A percentile compares a stretch with the other conserved stretches of the same genome.
Evolutionary conservation across 2,113 vertebrate genomes (phyloP).

Genomic region (Nannobrachium achirus): DNA sequence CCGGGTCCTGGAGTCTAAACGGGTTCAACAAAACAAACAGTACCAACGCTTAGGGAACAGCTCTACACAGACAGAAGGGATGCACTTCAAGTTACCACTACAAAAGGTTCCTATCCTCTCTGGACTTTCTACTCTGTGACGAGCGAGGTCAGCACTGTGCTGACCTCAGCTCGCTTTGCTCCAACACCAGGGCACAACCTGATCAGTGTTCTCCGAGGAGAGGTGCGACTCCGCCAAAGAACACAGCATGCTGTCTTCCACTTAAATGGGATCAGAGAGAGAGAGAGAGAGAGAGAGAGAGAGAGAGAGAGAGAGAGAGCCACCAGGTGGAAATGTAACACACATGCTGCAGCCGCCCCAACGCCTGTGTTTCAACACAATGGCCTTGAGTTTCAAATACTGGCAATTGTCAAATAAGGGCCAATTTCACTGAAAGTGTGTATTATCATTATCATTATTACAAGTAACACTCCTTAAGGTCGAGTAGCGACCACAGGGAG

Average conservation of each 20-base stretch:
- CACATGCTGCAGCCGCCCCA: too few species aligned
- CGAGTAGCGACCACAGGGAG: too few species aligned
- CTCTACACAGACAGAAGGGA: conserved; percentile 13
- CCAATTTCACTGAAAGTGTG: too few species aligned
- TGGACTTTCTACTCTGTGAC: conserved; percentile 14
- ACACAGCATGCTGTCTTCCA: conserved; percentile 17
- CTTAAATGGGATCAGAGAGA: conserved; percentile 14
- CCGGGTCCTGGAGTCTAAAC: too few species aligned
- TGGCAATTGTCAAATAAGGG: too few species aligned
- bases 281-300: not conserved
- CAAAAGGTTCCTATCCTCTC: not conserved
- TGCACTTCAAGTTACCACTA: conserved; percentile 1
- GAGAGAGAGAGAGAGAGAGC: not conserved
- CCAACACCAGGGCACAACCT: conserved; percentile 17
- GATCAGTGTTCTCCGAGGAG: conserved; percentile 42
- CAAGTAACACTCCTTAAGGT: too few species aligned
- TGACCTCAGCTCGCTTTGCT: conserved; percentile 21
- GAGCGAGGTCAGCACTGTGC: conserved; percentile 3
- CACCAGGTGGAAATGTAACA: conserved; percentile 1
- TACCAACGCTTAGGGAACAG: not conserved
- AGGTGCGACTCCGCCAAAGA: not conserved
- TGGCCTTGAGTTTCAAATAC: too few species aligned
- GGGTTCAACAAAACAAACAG: conserved; percentile 8
- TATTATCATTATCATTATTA: too few species aligned
- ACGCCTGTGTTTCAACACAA: too few species aligned